Evolutionary conservation across 2,113 vertebrate genomes (phyloP).

Genomic region (human (Homo sapiens)): GRCh38 chr3:34052001-34052500

Average conservation of each 20-base stretch:
- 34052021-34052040: neutral
- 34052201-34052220: neutral
- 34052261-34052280: neutral
- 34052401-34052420: neutral
- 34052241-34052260: neutral
- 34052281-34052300: neutral
- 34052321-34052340: neutral
- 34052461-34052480: neutral
- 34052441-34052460: neutral
- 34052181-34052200: neutral
- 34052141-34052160: neutral
- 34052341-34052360: neutral
- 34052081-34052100: neutral
- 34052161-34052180: neutral
- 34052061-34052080: neutral
- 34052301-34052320: neutral
- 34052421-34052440: neutral
- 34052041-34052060: conserved; percentile 9
- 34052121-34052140: neutral
- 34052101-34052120: neutral
- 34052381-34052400: neutral
- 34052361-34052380: neutral
- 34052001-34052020: neutral
- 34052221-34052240: neutral
- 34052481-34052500: neutral